A percentile compares a stretch with the other conserved stretches of the same genome.
Conservation (phyloP, 2,888 invertebrate genomes). For the Gibbula magus region DNA sequence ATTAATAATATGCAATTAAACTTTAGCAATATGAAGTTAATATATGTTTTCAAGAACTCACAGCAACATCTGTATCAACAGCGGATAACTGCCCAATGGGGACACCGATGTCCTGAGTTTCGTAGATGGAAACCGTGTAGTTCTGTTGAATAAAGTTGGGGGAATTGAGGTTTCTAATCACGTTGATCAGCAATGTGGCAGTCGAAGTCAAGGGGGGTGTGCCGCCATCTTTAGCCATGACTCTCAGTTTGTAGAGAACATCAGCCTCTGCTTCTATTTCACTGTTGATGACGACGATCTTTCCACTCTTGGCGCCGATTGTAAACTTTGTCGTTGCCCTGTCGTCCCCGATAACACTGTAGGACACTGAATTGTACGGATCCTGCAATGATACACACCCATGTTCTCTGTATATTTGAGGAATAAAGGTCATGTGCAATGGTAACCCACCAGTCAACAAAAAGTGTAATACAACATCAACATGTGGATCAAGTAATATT, state of each 20-base stretch:
- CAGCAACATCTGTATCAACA: constrained; percentile 58
- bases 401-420: background rate
- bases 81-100: constrained; percentile 54
- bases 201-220: constrained; percentile 57
- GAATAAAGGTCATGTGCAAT: background rate
- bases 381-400: constrained; percentile 43
- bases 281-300: constrained; percentile 41
- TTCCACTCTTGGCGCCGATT: constrained; percentile 49
- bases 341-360: constrained; percentile 68
- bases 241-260: constrained; percentile 48
- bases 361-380: constrained; percentile 64
- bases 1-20: too few species aligned
- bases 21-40: too few species aligned
- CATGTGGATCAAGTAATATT: too few species aligned
- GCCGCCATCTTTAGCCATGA: constrained; percentile 65
- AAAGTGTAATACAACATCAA: too few species aligned
- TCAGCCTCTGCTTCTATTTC: constrained; percentile 46
- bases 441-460: too few species aligned
- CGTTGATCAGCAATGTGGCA: constrained; percentile 31
- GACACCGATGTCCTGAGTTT: constrained; percentile 58
- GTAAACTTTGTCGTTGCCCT: constrained; percentile 55
- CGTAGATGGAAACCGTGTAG: constrained; percentile 57
- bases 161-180: background rate
- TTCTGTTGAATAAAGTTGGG: constrained; percentile 48
- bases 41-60: constrained; percentile 35